phyloP scores from a whole-genome alignment of 2,113 vertebrate species.

The Nannospalax galili region DNA sequence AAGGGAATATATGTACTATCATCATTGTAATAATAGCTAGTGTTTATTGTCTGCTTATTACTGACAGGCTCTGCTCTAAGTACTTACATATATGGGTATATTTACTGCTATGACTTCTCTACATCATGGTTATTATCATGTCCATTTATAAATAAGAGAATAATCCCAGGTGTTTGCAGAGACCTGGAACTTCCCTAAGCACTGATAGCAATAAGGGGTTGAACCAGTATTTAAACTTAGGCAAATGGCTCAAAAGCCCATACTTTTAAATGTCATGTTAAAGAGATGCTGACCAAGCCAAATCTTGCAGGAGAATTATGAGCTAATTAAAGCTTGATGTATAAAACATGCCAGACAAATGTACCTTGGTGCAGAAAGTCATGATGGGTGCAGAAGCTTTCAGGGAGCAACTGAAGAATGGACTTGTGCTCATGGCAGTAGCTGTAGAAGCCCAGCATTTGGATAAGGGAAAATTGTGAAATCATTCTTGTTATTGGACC shows the following conservation, averaged over 20 bases:
- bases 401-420: not conserved
- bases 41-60: not conserved
- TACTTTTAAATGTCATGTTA: not conserved
- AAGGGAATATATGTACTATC: not conserved
- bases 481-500: not conserved
- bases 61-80: not conserved
- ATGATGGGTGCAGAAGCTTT: constrained; percentile 7
- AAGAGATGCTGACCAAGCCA: not conserved
- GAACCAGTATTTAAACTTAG: not conserved
- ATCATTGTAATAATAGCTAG: not conserved
- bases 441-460: not conserved
- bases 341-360: constrained; percentile 18
- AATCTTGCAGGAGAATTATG: not conserved
- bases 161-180: not conserved
- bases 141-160: constrained; percentile 11
- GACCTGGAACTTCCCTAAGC: not conserved
- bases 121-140: not conserved
- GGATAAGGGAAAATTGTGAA: constrained; percentile 42
- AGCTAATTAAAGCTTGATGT: constrained; percentile 2
- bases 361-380: not conserved
- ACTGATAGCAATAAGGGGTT: not conserved
- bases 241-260: not conserved
- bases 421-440: not conserved
- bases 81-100: not conserved
- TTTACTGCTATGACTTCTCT: constrained; percentile 4